Conservation (phyloP, 2,888 invertebrate genomes). For the Ochropacha duplaris region DNA sequence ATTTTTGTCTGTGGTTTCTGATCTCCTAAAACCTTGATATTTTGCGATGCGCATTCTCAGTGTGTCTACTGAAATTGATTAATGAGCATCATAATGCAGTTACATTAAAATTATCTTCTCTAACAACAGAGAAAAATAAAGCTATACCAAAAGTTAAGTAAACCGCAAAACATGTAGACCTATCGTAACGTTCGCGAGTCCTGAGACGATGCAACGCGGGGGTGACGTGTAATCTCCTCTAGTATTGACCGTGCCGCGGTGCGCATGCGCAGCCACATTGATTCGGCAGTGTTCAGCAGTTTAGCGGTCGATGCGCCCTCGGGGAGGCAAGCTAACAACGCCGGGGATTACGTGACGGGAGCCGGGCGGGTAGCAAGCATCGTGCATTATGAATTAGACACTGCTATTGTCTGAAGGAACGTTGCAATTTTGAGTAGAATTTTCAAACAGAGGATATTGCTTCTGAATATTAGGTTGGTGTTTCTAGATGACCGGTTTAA, state of each 20-base stretch:
- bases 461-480: neutral
- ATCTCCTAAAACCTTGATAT: too few relatives aligned
- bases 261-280: constrained; percentile 58
- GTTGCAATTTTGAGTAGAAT: neutral
- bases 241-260: constrained; percentile 48
- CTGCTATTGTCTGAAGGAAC: neutral
- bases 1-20: too few relatives aligned
- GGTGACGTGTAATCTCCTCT: constrained; percentile 56
- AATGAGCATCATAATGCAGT: too few relatives aligned
- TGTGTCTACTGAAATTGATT: too few relatives aligned
- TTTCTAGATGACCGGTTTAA: neutral
- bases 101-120: too few relatives aligned
- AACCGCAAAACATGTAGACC: constrained; percentile 47
- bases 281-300: constrained; percentile 26
- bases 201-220: constrained; percentile 51
- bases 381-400: constrained; percentile 2
- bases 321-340: constrained; percentile 1
- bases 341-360: constrained; percentile 2
- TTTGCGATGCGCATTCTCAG: too few relatives aligned
- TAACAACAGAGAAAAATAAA: neutral
- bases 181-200: constrained; percentile 73
- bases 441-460: neutral
- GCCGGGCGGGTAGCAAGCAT: neutral
- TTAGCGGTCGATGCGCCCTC: constrained; percentile 40
- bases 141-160: neutral